These are phyloP conservation scores for Euphonia xanthogaster DNA, from an alignment of 2,797 vertebrate species.

Conservation along the genomic window DNA sequence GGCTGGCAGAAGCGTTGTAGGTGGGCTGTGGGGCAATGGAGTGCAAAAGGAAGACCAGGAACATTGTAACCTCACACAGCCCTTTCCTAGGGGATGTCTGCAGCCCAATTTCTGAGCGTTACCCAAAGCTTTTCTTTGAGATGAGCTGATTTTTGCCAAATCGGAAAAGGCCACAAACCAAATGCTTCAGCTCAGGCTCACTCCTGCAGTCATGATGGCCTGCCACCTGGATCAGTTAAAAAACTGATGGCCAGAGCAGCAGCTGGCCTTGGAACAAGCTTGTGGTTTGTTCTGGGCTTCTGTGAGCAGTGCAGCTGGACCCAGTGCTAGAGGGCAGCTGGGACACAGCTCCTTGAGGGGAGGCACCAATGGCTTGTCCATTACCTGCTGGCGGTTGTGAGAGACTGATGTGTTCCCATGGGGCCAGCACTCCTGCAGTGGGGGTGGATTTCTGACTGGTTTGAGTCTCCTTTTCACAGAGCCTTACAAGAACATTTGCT, in stretches of 20 bases:
- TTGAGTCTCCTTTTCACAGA: background rate
- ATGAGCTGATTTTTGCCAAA: background rate
- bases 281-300: background rate
- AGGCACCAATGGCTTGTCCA: background rate
- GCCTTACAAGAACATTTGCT: background rate
- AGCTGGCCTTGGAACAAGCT: background rate
- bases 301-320: background rate
- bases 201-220: background rate
- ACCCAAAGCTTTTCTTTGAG: background rate
- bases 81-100: background rate
- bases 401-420: rapidly evolving
- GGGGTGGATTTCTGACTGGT: background rate
- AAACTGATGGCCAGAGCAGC: background rate
- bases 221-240: background rate
- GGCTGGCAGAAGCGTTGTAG: background rate
- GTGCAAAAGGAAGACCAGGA: background rate
- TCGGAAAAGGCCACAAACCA: background rate
- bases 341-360: background rate
- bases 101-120: background rate
- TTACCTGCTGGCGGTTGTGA: rapidly evolving
- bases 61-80: background rate
- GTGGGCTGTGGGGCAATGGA: background rate
- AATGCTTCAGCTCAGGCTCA: background rate
- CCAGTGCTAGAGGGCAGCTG: rapidly evolving
- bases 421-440: background rate